Evolutionary conservation across 2,888 invertebrate genomes (phyloP).

Genomic region (Sericinus montela): DNA sequence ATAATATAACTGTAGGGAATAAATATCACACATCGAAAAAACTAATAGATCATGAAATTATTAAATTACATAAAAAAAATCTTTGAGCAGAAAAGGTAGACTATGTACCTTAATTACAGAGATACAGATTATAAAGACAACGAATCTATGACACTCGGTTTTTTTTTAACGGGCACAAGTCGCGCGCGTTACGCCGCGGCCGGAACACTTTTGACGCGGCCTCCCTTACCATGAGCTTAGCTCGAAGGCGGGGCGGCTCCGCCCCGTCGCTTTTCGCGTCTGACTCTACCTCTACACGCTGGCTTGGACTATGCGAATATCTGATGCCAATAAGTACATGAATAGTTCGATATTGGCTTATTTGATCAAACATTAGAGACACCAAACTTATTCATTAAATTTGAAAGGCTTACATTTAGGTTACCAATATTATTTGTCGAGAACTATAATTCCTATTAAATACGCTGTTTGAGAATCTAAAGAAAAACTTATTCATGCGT

Average conservation of each 20-base stretch:
- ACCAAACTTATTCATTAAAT: no score
- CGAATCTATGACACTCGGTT: conserved; percentile 31
- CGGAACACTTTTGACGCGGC: conserved; percentile 71
- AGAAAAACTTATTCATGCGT: no score
- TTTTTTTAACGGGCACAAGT: conserved; percentile 37
- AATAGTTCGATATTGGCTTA: conserved; percentile 5
- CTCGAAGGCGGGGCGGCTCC: conserved; percentile 65
- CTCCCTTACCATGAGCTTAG: conserved; percentile 46
- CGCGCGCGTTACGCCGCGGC: conserved; percentile 54
- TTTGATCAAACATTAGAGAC: conserved; percentile 10
- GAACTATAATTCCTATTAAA: no score
- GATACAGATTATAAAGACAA: neutral
- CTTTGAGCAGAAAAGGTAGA: no score
- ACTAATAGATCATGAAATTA: no score
- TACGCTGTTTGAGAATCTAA: no score
- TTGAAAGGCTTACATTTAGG: no score
- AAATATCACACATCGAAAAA: no score
- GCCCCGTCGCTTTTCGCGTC: conserved; percentile 73
- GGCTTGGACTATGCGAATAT: conserved; percentile 25
- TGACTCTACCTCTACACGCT: conserved; percentile 34
- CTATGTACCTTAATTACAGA: no score
- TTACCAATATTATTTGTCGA: no score
- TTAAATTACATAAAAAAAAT: no score
- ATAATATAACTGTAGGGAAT: no score
- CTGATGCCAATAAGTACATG: conserved; percentile 1